These are phyloP conservation scores for Eulemur mongoz DNA, from an alignment of 2,797 vertebrate genomes.

Conservation along the genomic window DNA sequence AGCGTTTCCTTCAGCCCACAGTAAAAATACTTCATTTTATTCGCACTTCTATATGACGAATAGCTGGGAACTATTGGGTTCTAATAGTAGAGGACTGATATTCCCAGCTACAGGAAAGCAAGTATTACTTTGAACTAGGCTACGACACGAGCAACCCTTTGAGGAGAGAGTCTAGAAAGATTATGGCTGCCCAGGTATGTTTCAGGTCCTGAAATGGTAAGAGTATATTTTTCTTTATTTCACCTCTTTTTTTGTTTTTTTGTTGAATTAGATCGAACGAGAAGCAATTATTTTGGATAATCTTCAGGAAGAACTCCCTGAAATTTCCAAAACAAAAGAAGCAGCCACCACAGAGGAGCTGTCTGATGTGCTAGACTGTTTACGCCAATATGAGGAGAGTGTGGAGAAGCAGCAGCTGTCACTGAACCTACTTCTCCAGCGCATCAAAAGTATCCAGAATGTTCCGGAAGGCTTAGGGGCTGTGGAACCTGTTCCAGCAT, in stretches of 20 bases:
- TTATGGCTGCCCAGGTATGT: not conserved
- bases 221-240: not conserved
- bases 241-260: not conserved
- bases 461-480: slow-evolving; percentile 83
- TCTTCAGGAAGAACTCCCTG: slow-evolving; percentile 91
- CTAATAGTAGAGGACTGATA: not conserved
- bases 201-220: not conserved
- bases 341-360: slow-evolving; percentile 87
- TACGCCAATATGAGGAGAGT: slow-evolving; percentile 88
- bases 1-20: not conserved
- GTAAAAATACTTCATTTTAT: not conserved
- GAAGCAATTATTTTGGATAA: slow-evolving; percentile 89
- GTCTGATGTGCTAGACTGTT: slow-evolving; percentile 86
- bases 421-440: slow-evolving; percentile 89
- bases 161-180: not conserved
- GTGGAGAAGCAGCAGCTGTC: slow-evolving; percentile 90
- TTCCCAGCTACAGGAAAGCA: not conserved
- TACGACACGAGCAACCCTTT: not conserved
- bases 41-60: not conserved
- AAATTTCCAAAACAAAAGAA: slow-evolving; percentile 80
- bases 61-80: not conserved
- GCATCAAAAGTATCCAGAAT: slow-evolving; percentile 86
- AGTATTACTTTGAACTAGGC: not conserved
- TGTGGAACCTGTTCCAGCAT: slow-evolving; percentile 83
- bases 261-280: slow-evolving; percentile 90